Evolutionary conservation across 2,888 invertebrate genomes (phyloP).

Genomic region (Lysandra bellargus): DNA sequence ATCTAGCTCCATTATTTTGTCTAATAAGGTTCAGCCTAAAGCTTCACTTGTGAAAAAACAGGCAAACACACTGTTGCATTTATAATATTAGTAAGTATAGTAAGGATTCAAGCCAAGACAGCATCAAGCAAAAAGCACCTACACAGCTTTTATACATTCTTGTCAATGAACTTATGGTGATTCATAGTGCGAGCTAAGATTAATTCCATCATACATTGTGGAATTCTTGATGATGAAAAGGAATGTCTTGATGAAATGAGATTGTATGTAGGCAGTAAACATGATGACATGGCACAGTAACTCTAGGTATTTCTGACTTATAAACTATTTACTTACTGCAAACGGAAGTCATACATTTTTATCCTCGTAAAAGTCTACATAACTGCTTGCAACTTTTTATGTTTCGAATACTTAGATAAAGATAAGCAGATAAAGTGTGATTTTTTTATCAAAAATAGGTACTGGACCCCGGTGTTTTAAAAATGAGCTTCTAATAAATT

Average conservation of each 20-base stretch:
- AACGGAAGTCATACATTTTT: slow-evolving; percentile 25
- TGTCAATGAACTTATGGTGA: background rate
- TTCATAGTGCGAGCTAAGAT: background rate
- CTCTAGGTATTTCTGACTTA: background rate
- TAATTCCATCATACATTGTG: background rate
- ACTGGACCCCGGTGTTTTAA: too few species aligned
- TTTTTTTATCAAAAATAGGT: too few species aligned
- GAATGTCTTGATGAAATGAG: background rate
- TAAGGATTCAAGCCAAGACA: background rate
- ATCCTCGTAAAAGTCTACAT: background rate
- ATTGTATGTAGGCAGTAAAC: background rate
- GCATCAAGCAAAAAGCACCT: background rate
- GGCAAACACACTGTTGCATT: too few species aligned
- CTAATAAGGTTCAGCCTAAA: too few species aligned
- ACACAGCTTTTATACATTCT: background rate
- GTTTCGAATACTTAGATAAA: background rate
- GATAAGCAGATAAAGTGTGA: background rate
- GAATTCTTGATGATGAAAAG: background rate
- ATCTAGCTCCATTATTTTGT: too few species aligned
- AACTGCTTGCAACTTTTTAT: background rate
- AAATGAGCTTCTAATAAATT: too few species aligned
- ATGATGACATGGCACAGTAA: background rate
- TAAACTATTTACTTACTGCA: background rate
- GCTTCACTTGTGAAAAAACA: too few species aligned
- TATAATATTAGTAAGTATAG: too few species aligned